phyloP scores from a whole-genome alignment of 2,113 vertebrate species.

The Callithrix jacchus region DNA sequence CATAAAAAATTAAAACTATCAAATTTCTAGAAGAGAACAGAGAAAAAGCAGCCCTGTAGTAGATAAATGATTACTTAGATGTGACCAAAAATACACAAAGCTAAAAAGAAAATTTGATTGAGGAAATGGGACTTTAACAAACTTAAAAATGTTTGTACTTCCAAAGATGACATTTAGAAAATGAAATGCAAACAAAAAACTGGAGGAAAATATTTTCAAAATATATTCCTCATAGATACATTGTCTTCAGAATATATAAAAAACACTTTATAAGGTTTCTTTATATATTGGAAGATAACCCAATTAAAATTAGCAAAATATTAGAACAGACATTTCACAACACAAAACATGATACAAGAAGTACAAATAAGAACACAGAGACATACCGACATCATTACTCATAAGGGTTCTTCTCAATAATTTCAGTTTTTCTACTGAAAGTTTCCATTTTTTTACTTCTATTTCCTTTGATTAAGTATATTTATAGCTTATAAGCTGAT shows the following conservation, averaged over 20 bases:
- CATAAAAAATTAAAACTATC: background rate
- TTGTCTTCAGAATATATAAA: background rate
- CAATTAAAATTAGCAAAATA: background rate
- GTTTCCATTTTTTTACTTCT: background rate
- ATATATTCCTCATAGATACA: background rate
- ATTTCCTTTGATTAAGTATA: background rate
- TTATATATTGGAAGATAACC: background rate
- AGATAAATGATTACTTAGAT: background rate
- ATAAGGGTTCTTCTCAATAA: background rate
- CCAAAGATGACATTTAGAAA: background rate
- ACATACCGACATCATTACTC: background rate
- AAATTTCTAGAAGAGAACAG: background rate
- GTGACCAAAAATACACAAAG: background rate
- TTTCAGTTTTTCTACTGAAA: background rate
- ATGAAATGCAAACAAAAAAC: background rate
- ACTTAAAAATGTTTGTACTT: background rate
- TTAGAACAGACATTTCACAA: background rate
- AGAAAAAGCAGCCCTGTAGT: background rate
- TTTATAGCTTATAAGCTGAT: background rate
- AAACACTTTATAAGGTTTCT: background rate
- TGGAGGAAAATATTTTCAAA: background rate
- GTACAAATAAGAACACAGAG: background rate
- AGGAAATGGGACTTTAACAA: background rate
- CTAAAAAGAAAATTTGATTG: background rate
- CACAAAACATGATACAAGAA: background rate